phyloP scores from a whole-genome alignment of 2,797 vertebrate genomes.

The Tauraco hartlaubi region DNA sequence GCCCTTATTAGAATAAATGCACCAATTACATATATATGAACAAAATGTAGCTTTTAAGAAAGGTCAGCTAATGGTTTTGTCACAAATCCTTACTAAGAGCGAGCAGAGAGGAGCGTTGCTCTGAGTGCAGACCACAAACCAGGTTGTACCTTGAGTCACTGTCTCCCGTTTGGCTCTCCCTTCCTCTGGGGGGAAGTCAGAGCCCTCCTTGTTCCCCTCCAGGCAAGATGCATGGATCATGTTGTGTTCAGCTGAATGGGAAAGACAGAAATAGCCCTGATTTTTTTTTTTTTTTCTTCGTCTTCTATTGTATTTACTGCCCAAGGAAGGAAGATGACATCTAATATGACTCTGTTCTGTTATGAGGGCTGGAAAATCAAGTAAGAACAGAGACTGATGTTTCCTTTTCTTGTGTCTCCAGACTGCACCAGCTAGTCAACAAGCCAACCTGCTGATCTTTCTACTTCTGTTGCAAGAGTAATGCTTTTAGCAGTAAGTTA shows the following conservation, averaged over 20 bases:
- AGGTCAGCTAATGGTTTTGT: neutral
- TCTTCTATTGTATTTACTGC: neutral
- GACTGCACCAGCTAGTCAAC: neutral
- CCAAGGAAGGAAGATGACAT: neutral
- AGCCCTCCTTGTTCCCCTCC: neutral
- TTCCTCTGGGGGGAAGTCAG: neutral
- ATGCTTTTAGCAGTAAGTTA: neutral
- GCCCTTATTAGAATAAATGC: neutral
- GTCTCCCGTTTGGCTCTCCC: neutral
- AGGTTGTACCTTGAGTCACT: neutral
- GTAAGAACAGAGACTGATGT: neutral
- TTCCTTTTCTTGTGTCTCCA: neutral
- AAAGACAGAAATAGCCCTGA: neutral
- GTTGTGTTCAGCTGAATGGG: neutral
- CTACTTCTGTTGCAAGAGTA: neutral
- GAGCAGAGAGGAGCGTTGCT: neutral
- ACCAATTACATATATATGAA: neutral
- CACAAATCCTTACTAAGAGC: neutral
- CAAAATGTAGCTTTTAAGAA: neutral
- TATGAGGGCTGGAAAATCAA: neutral
- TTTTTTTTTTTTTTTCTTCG: neutral
- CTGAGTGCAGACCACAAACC: neutral
- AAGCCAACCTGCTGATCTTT: neutral
- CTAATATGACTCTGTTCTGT: neutral
- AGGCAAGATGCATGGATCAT: neutral